These are phyloP conservation scores for Notiomystis cincta DNA, from an alignment of 2,113 vertebrate genomes.

Conservation along the genomic window DNA sequence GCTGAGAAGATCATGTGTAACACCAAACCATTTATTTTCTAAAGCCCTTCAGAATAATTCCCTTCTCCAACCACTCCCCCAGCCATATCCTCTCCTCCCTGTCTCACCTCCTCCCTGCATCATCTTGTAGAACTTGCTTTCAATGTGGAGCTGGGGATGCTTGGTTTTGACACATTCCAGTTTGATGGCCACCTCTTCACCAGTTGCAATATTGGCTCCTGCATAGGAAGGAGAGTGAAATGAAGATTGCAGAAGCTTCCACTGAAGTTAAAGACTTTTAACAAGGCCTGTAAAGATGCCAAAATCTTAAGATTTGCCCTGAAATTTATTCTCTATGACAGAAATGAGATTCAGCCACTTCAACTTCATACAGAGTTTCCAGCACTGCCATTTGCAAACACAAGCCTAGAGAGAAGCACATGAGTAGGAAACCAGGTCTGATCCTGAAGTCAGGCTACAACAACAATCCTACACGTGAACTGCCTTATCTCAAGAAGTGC, in stretches of 20 bases:
- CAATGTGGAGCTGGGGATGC: constrained; percentile 95
- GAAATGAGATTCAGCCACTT: neutral
- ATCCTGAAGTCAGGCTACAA: neutral
- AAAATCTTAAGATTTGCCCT: neutral
- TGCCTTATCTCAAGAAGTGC: neutral
- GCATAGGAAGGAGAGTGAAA: neutral
- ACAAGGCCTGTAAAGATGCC: neutral
- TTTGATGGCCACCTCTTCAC: constrained; percentile 96
- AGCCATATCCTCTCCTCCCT: neutral
- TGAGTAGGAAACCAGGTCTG: neutral
- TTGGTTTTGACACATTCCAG: constrained; percentile 98
- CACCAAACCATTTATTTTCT: neutral
- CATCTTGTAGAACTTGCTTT: constrained; percentile 99
- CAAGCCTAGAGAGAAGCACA: neutral
- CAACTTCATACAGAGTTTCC: neutral
- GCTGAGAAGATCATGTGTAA: neutral
- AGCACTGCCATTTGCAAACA: neutral
- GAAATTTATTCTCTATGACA: neutral
- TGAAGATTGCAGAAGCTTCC: neutral
- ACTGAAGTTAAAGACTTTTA: neutral
- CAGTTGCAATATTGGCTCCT: constrained; percentile 97
- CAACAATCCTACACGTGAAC: neutral
- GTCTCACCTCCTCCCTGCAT: constrained; percentile 96
- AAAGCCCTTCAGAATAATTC: neutral
- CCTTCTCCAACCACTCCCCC: neutral